These are phyloP conservation scores for Acholoe squamosa DNA, from an alignment of 2,888 invertebrate species.

Conservation along the genomic window DNA sequence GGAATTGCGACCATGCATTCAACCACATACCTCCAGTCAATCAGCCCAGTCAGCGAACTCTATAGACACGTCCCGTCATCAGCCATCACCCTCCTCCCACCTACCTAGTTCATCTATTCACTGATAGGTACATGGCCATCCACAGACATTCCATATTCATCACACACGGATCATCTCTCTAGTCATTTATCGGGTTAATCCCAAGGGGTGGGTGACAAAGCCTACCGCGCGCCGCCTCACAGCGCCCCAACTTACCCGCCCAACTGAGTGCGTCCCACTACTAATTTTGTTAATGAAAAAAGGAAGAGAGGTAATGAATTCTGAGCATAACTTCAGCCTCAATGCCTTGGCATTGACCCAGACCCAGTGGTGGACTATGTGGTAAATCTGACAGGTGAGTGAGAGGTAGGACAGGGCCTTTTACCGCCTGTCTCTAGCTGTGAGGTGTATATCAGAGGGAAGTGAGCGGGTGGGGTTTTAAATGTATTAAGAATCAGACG, in stretches of 20 bases:
- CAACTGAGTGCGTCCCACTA: not conserved
- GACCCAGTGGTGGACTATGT: not conserved
- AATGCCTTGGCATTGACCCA: not conserved
- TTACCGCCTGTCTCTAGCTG: not conserved
- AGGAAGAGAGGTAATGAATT: not conserved
- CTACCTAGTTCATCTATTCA: not conserved
- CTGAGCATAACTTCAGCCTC: conserved; percentile 14
- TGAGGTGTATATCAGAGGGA: too few relatives aligned
- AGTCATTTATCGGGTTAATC: conserved; percentile 47
- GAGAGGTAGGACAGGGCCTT: not conserved
- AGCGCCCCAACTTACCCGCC: not conserved
- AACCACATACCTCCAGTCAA: not conserved
- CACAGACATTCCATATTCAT: conserved; percentile 37
- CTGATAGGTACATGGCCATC: not conserved
- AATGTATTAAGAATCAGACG: too few relatives aligned
- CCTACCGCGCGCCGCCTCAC: not conserved
- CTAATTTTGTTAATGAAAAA: conserved; percentile 36
- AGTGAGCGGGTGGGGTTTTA: too few relatives aligned
- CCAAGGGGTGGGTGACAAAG: conserved; percentile 9
- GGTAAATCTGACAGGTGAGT: conserved; percentile 13
- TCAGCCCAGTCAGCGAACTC: not conserved
- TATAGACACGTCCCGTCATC: not conserved
- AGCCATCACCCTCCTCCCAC: not conserved
- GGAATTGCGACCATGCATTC: too few relatives aligned
- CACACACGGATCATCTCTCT: conserved; percentile 27